phyloP scores from a whole-genome alignment of 2,113 vertebrate species.

The Anhinga rufa region DNA sequence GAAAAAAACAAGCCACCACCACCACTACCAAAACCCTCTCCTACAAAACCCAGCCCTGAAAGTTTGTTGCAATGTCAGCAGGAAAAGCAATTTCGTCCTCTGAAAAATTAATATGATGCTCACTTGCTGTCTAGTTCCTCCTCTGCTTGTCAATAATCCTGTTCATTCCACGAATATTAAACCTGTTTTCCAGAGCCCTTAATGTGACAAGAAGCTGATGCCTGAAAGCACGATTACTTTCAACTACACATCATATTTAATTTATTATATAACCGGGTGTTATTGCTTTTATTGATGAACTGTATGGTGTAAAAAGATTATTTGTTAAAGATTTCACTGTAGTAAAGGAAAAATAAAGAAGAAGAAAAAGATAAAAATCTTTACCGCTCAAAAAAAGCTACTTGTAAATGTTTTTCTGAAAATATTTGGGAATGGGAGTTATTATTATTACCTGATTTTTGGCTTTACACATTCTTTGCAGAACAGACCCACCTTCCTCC shows the following conservation, averaged over 20 bases:
- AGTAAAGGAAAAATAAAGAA: constrained; percentile 13
- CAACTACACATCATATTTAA: constrained; percentile 70
- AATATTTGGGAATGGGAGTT: constrained; percentile 31
- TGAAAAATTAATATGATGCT: constrained; percentile 67
- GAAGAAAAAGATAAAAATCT: constrained; percentile 13
- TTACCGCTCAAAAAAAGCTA: constrained; percentile 11
- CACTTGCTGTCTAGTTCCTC: constrained; percentile 33
- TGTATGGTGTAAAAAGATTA: constrained; percentile 66
- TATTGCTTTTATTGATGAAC: constrained; percentile 71
- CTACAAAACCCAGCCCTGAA: not conserved
- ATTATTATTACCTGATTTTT: constrained; percentile 30
- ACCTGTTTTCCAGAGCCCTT: constrained; percentile 51
- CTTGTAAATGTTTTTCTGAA: constrained; percentile 42
- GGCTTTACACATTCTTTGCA: not conserved
- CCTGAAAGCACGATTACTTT: constrained; percentile 55
- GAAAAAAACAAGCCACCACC: not conserved
- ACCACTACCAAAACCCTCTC: not conserved
- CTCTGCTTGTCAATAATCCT: constrained; percentile 55
- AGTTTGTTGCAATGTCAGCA: constrained; percentile 52
- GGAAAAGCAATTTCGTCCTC: constrained; percentile 29
- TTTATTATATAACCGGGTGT: constrained; percentile 66
- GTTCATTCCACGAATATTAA: constrained; percentile 62
- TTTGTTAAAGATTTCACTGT: constrained; percentile 70
- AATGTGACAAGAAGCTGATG: constrained; percentile 62
- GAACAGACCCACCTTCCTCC: not conserved